phyloP scores from a whole-genome alignment of 35 echinoderm and acorn worm species.

The Nesometra sesokonis region DNA sequence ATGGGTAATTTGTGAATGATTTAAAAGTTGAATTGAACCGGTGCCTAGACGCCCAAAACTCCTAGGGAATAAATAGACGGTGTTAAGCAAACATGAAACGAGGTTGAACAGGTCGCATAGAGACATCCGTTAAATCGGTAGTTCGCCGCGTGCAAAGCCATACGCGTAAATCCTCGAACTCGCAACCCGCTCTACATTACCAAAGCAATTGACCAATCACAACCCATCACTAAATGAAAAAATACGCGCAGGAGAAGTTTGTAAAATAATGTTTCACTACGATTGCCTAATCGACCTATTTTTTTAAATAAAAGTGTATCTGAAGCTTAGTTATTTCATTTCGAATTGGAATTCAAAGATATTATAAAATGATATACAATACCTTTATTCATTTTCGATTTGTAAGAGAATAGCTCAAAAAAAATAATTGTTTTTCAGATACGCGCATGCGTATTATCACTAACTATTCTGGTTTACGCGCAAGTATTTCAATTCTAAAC shows the following conservation, averaged over 20 bases:
- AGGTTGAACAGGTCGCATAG: no score
- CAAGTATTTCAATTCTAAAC: neutral
- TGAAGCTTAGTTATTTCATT: neutral
- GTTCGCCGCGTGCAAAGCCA: neutral
- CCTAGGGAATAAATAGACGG: neutral
- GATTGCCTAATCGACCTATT: neutral
- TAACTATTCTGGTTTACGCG: neutral
- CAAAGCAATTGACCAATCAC: neutral
- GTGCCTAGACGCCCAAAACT: neutral
- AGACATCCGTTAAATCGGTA: neutral
- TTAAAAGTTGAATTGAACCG: neutral
- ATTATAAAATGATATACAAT: conserved; percentile 1
- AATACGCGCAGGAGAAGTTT: neutral
- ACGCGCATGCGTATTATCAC: neutral
- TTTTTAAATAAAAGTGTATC: neutral
- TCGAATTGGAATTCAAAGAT: neutral
- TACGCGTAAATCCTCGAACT: neutral
- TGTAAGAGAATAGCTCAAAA: neutral
- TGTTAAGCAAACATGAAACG: neutral
- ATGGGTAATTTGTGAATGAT: neutral
- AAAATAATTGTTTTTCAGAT: neutral
- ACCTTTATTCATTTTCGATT: neutral
- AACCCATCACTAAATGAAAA: neutral
- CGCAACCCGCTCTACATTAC: neutral
- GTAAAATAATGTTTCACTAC: neutral